Percentiles rank a stretch among this genome's conserved stretches.
phyloP scores from a whole-genome alignment of 2,797 vertebrate species.

The Mormyrops attenuatus region DNA sequence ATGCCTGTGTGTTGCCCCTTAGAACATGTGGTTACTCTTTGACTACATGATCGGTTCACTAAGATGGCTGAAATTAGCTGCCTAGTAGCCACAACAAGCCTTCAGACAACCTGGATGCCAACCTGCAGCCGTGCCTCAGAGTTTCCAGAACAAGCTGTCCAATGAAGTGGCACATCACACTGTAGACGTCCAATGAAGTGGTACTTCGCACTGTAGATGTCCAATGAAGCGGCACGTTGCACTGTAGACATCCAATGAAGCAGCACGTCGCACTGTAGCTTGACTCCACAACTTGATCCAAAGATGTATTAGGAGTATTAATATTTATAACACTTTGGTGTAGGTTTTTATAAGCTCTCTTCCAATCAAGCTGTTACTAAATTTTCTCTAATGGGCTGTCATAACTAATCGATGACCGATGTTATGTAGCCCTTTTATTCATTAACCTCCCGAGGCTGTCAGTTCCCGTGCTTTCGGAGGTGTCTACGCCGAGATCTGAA shows the following conservation, averaged over 20 bases:
- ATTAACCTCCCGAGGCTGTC: constrained; percentile 4
- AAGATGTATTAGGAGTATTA: not conserved
- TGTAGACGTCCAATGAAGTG: not conserved
- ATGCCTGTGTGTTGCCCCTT: not conserved
- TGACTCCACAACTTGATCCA: not conserved
- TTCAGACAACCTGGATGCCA: not conserved
- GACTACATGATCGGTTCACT: not conserved
- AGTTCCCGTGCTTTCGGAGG: not conserved
- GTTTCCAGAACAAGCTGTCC: not conserved
- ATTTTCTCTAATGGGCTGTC: constrained; percentile 9
- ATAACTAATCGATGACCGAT: not conserved
- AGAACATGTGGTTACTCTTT: not conserved
- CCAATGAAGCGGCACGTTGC: not conserved
- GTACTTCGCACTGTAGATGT: not conserved
- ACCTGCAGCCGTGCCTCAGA: not conserved
- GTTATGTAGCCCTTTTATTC: not conserved
- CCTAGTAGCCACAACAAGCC: not conserved
- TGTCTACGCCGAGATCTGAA: not conserved
- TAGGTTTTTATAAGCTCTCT: constrained; percentile 5
- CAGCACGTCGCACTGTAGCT: not conserved
- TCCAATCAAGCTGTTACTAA: not conserved
- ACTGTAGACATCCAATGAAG: not conserved
- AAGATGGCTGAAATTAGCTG: not conserved
- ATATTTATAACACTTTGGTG: constrained; percentile 2
- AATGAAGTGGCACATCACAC: not conserved